These are phyloP conservation scores for Triplophysa bombifrons DNA, from an alignment of 2,797 vertebrate genomes.

Conservation along the genomic window DNA sequence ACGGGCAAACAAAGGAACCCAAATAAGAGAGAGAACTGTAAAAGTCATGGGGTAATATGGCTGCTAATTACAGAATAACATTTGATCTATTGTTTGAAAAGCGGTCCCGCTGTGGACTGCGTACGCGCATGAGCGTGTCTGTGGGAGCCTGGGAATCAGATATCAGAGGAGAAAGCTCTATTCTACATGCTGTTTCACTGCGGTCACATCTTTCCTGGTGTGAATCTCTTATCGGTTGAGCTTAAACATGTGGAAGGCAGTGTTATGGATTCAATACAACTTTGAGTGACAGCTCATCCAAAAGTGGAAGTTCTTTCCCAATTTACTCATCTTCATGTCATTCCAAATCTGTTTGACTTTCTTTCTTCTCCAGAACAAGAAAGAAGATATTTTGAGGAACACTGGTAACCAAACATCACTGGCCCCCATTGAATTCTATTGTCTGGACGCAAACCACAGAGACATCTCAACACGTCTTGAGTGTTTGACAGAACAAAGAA, in stretches of 20 bases:
- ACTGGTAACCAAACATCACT: too few relatives aligned
- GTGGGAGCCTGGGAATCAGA: not conserved
- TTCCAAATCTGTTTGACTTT: too few relatives aligned
- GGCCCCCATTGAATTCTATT: too few relatives aligned
- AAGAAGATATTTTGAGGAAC: too few relatives aligned
- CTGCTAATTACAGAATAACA: conserved; percentile 68
- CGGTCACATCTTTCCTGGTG: conserved; percentile 19
- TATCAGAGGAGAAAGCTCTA: conserved; percentile 1
- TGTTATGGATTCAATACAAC: not conserved
- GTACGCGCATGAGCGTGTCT: not conserved
- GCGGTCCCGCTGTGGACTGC: conserved; percentile 3
- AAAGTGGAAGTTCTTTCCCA: too few relatives aligned
- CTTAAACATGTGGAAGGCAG: not conserved
- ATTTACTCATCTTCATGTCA: too few relatives aligned
- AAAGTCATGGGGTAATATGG: conserved; percentile 62
- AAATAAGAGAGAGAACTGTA: conserved; percentile 52
- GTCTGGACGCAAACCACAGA: too few relatives aligned
- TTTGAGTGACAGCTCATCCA: not conserved
- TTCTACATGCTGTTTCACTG: conserved; percentile 13
- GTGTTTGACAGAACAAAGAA: too few relatives aligned
- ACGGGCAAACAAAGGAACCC: conserved; percentile 24
- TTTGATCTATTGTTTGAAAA: conserved; percentile 37
- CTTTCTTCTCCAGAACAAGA: too few relatives aligned
- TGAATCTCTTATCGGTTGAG: not conserved
- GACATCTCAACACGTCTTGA: too few relatives aligned